phyloP scores from a whole-genome alignment of 2,888 invertebrate genomes.

The Diarsia mendica region DNA sequence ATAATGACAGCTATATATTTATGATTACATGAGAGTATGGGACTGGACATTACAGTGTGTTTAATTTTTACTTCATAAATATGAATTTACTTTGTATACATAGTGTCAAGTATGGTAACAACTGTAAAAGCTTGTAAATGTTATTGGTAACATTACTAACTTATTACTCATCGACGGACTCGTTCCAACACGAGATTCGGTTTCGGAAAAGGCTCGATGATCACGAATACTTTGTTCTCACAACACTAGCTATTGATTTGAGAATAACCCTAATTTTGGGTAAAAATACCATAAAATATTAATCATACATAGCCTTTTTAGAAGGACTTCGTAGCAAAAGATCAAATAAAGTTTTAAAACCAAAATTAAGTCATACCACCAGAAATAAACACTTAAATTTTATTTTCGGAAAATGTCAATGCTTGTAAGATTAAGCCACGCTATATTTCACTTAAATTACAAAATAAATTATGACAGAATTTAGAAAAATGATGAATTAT shows the following conservation, averaged over 20 bases:
- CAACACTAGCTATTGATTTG: neutral
- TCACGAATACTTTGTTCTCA: neutral
- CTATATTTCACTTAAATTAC: constrained; percentile 12
- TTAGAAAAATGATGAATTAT: neutral
- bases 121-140: neutral
- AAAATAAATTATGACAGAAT: neutral
- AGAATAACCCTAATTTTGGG: too few species aligned
- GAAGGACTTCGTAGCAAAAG: neutral
- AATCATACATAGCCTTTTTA: neutral
- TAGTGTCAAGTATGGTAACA: neutral
- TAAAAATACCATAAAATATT: neutral
- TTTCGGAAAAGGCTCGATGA: neutral
- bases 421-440: neutral
- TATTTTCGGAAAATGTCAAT: neutral
- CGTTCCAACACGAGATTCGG: neutral
- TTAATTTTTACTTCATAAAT: constrained; percentile 10
- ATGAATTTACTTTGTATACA: constrained; percentile 3
- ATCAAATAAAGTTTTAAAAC: neutral
- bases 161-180: neutral
- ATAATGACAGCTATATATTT: constrained; percentile 9
- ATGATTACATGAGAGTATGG: constrained; percentile 4
- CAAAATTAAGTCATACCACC: neutral
- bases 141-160: neutral
- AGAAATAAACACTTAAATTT: too few species aligned
- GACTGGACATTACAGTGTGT: neutral